Evolutionary conservation across 2,797 vertebrate species (phyloP).

Genomic region (Miichthys miiuy): DNA sequence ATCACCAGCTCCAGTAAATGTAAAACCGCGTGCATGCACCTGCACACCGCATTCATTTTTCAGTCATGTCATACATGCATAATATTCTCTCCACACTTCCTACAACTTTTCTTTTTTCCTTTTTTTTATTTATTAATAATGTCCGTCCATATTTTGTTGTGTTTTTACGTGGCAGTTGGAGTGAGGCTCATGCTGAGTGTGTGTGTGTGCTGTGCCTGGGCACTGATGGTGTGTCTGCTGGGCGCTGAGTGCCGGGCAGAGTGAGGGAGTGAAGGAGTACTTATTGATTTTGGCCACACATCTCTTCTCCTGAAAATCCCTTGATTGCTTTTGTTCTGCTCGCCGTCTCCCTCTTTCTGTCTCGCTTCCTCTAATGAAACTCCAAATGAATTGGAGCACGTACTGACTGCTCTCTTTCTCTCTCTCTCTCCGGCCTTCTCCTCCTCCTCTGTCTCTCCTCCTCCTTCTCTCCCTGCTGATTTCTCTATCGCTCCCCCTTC

Average conservation of each 20-base stretch:
- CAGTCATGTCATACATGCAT: background rate
- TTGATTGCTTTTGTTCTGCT: constrained; percentile 86
- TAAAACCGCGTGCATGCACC: background rate
- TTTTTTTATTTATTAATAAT: constrained; percentile 40
- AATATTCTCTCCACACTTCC: background rate
- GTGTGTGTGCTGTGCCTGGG: constrained; percentile 35
- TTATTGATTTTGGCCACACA: constrained; percentile 86
- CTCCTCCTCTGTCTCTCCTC: constrained; percentile 17
- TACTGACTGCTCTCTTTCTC: constrained; percentile 59
- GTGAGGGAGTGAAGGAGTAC: constrained; percentile 75
- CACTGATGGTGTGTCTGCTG: constrained; percentile 62
- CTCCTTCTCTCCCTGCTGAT: constrained; percentile 42
- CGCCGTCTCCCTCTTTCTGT: constrained; percentile 74
- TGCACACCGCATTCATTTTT: background rate
- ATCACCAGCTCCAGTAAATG: background rate
- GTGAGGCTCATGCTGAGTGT: constrained; percentile 37
- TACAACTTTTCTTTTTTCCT: background rate
- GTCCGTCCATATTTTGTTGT: constrained; percentile 30
- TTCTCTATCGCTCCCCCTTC: constrained; percentile 48
- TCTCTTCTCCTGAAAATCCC: constrained; percentile 81
- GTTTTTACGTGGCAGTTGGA: constrained; percentile 44
- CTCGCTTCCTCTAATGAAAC: constrained; percentile 84
- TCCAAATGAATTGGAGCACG: constrained; percentile 85
- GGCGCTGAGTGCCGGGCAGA: constrained; percentile 70
- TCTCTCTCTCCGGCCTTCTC: constrained; percentile 18